Conservation (phyloP, 2,797 vertebrate species). For the Syndactyla subalaris region DNA sequence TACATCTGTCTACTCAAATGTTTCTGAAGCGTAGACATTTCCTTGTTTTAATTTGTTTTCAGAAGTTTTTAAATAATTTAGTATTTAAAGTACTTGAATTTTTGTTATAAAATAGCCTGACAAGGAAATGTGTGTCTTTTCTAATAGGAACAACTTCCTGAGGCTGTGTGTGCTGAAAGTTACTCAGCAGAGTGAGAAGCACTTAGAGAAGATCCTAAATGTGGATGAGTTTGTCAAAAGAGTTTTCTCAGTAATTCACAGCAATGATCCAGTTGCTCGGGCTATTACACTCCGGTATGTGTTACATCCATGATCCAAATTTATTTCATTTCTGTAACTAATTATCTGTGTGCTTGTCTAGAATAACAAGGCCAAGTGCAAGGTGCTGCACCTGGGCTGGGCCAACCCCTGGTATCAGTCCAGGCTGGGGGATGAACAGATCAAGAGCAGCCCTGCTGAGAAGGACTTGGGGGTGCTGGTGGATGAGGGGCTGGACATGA, state of each 20-base stretch:
- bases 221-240: conserved; percentile 99
- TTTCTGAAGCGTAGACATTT: neutral
- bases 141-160: conserved; percentile 93
- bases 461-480: neutral
- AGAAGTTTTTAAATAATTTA: neutral
- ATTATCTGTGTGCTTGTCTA: neutral
- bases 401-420: accelerated
- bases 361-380: neutral
- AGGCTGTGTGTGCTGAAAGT: conserved; percentile 97
- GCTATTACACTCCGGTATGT: conserved; percentile 94
- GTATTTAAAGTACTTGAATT: neutral
- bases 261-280: conserved; percentile 96
- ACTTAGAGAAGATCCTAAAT: conserved; percentile 97
- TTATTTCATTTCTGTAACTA: neutral
- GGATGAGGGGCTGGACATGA: neutral
- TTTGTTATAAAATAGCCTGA: neutral
- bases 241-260: conserved; percentile 97
- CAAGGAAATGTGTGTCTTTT: neutral
- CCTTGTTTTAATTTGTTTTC: neutral
- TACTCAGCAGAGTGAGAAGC: conserved; percentile 99
- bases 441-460: accelerated
- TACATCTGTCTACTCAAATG: accelerated
- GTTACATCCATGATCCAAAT: neutral
- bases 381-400: neutral
- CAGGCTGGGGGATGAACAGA: neutral